A percentile compares a stretch with the other conserved stretches of the same genome.
Evolutionary conservation across 2,113 vertebrate genomes (phyloP).

Genomic region (Cochlearius cochlearius): DNA sequence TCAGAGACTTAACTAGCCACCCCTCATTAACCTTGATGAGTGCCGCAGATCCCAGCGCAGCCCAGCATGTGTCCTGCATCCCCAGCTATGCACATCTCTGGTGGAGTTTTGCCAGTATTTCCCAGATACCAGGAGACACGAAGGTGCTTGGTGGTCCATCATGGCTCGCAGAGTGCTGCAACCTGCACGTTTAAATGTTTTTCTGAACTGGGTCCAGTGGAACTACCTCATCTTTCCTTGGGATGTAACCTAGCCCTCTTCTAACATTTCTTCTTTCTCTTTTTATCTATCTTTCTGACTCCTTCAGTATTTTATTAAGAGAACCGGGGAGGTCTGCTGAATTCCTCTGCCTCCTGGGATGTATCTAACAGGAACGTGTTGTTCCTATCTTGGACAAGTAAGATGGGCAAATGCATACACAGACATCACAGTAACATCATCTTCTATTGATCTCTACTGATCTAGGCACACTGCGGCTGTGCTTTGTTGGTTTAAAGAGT

Average conservation of each 20-base stretch:
- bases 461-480: neutral
- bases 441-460: slow-evolving; percentile 33
- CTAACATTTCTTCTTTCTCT: neutral
- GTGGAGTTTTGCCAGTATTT: neutral
- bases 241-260: neutral
- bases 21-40: slow-evolving; percentile 33
- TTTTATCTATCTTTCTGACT: neutral
- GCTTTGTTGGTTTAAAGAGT: slow-evolving; percentile 34
- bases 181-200: neutral
- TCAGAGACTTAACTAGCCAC: slow-evolving; percentile 32
- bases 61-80: neutral
- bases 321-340: neutral
- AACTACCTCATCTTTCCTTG: neutral
- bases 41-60: neutral
- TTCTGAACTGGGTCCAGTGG: neutral
- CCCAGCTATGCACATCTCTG: neutral
- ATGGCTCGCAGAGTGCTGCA: neutral
- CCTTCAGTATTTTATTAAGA: neutral
- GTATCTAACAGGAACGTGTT: neutral
- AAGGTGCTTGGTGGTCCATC: neutral
- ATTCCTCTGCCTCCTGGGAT: neutral
- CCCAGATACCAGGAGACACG: neutral
- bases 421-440: slow-evolving; percentile 47
- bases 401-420: neutral
- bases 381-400: neutral